phyloP scores from a whole-genome alignment of 1,140 invertebrate species.

The Zaprionus davidi region DNA sequence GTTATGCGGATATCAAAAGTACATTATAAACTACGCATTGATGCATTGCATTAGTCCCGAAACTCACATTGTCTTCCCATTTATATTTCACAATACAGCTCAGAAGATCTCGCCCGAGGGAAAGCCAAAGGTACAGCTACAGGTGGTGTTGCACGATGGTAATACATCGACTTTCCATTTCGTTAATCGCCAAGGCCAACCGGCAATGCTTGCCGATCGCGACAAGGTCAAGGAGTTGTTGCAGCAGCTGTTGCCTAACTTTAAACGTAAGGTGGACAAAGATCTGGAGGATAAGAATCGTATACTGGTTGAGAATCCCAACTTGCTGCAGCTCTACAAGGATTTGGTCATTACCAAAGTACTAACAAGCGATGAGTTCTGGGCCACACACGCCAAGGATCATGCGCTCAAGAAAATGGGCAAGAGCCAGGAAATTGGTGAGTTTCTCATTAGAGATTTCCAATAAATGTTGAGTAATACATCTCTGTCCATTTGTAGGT shows the following conservation, averaged over 20 bases:
- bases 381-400: conserved; percentile 93
- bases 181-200: conserved; percentile 92
- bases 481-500: conserved; percentile 84
- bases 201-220: conserved; percentile 94
- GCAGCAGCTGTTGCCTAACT: conserved; percentile 96
- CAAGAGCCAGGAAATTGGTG: conserved; percentile 92
- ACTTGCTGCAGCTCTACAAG: conserved; percentile 93
- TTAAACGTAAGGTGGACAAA: conserved; percentile 96
- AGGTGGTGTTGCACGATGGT: conserved; percentile 97
- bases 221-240: conserved; percentile 97
- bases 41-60: neutral
- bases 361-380: conserved; percentile 97
- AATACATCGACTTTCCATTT: conserved; percentile 99
- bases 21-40: neutral
- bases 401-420: conserved; percentile 90
- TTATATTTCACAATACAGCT: conserved; percentile 86
- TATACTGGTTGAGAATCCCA: conserved; percentile 93
- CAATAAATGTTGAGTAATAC: neutral
- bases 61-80: neutral
- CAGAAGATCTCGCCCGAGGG: conserved; percentile 99
- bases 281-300: conserved; percentile 96
- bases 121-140: conserved; percentile 99
- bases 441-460: neutral
- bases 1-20: conserved; percentile 98
- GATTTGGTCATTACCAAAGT: conserved; percentile 97